phyloP scores from a whole-genome alignment of 2,113 vertebrate genomes.

The Penelope pileata region DNA sequence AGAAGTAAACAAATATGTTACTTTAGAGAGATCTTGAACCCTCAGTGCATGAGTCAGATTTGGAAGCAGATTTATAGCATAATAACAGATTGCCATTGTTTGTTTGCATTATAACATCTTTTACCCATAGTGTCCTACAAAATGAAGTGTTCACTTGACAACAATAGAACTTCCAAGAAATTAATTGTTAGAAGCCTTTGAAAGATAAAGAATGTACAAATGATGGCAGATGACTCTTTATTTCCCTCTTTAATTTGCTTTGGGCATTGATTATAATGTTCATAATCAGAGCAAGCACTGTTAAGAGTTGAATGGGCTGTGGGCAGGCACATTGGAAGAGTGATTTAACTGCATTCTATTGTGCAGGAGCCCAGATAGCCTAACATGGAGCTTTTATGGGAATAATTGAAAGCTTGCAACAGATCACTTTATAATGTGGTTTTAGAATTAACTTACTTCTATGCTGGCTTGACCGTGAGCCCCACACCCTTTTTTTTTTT shows the following conservation, averaged over 20 bases:
- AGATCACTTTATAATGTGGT: not conserved
- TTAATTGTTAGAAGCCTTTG: constrained; percentile 48
- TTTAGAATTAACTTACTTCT: constrained; percentile 4
- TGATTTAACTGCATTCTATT: not conserved
- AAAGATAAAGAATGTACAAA: constrained; percentile 19
- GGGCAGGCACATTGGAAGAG: not conserved
- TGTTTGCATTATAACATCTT: constrained; percentile 26
- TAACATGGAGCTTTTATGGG: not conserved
- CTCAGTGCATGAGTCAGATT: not conserved
- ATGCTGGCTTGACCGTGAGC: not conserved
- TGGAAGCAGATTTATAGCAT: constrained; percentile 41
- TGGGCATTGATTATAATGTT: constrained; percentile 34
- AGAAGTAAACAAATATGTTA: constrained; percentile 29
- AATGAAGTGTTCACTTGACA: constrained; percentile 34
- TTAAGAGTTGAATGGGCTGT: not conserved
- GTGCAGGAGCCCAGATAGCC: not conserved
- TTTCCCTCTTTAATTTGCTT: constrained; percentile 44
- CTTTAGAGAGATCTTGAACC: constrained; percentile 10
- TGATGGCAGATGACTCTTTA: constrained; percentile 27
- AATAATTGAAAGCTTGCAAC: not conserved
- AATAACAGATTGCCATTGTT: constrained; percentile 36
- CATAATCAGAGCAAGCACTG: constrained; percentile 12
- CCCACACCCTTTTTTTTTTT: not conserved
- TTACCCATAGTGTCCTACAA: not conserved
- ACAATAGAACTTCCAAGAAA: constrained; percentile 46